Percentiles rank a stretch among this genome's conserved stretches.
These are phyloP conservation scores for Hypotaenidia okinawae DNA, from an alignment of 2,797 vertebrate genomes.

Conservation along the genomic window DNA sequence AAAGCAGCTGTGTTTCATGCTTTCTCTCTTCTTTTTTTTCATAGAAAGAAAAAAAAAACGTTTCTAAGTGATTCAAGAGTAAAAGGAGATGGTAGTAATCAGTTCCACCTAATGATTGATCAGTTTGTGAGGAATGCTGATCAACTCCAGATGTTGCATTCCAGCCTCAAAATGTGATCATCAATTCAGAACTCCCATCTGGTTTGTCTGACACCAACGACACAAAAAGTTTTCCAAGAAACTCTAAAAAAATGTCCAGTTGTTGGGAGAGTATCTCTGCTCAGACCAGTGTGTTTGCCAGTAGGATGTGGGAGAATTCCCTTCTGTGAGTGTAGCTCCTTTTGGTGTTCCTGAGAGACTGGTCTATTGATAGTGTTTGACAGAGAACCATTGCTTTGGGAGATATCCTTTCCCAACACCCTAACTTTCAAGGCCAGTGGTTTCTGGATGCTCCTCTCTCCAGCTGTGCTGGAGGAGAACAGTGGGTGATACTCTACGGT, in stretches of 20 bases:
- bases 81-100: slow-evolving; percentile 69
- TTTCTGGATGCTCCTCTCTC: background rate
- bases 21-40: slow-evolving; percentile 41
- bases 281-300: background rate
- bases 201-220: slow-evolving; percentile 27
- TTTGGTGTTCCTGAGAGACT: background rate
- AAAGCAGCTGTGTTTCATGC: slow-evolving; percentile 66
- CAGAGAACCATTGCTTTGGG: background rate
- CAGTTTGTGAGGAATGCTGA: slow-evolving; percentile 68
- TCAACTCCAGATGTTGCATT: slow-evolving; percentile 64
- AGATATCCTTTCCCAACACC: background rate
- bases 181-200: slow-evolving; percentile 57
- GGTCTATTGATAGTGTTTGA: background rate
- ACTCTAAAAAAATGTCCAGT: background rate
- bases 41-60: background rate
- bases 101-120: slow-evolving; percentile 71
- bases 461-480: background rate
- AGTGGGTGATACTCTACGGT: background rate
- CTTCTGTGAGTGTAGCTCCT: background rate
- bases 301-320: slow-evolving; percentile 16
- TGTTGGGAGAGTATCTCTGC: background rate
- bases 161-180: slow-evolving; percentile 52
- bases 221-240: slow-evolving; percentile 24
- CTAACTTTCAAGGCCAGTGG: background rate
- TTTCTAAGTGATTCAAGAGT: slow-evolving; percentile 70